Percentiles rank a stretch among this genome's conserved stretches.
These are phyloP conservation scores for Melieria picta DNA, from an alignment of 2,888 invertebrate species.

Conservation along the genomic window DNA sequence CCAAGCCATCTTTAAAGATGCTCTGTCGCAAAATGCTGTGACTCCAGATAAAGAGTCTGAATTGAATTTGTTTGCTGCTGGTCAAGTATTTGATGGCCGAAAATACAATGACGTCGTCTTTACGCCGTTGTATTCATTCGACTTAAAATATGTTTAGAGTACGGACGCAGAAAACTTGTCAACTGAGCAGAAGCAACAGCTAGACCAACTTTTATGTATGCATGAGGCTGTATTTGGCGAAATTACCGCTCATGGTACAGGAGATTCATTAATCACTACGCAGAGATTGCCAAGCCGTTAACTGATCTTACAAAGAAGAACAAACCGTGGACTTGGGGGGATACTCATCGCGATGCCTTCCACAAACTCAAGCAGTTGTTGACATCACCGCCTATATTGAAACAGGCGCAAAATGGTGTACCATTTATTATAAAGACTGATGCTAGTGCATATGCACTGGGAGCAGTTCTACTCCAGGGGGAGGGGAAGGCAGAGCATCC, in stretches of 20 bases:
- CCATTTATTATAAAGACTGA: slow-evolving; percentile 54
- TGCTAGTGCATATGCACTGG: slow-evolving; percentile 50
- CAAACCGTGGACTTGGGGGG: slow-evolving; percentile 30
- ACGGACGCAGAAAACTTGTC: slow-evolving; percentile 25
- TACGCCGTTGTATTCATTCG: slow-evolving; percentile 17
- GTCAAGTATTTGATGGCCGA: neutral
- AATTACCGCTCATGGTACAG: slow-evolving; percentile 50
- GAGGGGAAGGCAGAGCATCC: slow-evolving; percentile 44
- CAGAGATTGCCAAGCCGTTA: slow-evolving; percentile 47
- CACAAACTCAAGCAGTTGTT: slow-evolving; percentile 34
- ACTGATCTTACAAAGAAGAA: slow-evolving; percentile 36
- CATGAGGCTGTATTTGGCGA: slow-evolving; percentile 18
- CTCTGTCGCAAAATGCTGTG: slow-evolving; percentile 15
- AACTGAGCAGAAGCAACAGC: slow-evolving; percentile 6
- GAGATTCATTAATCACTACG: slow-evolving; percentile 50
- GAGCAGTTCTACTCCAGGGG: slow-evolving; percentile 42
- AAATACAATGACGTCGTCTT: slow-evolving; percentile 14
- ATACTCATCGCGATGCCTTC: slow-evolving; percentile 27
- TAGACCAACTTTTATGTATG: slow-evolving; percentile 15
- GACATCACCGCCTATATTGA: slow-evolving; percentile 44
- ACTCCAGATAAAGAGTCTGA: slow-evolving; percentile 16
- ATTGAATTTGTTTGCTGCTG: slow-evolving; percentile 6
- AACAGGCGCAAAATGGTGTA: slow-evolving; percentile 43
- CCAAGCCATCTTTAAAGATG: slow-evolving; percentile 31
- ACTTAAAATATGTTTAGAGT: slow-evolving; percentile 25